A percentile compares a stretch with the other conserved stretches of the same genome.
phyloP scores from a whole-genome alignment of 1,140 invertebrate species.

The Heterodera schachtii region DNA sequence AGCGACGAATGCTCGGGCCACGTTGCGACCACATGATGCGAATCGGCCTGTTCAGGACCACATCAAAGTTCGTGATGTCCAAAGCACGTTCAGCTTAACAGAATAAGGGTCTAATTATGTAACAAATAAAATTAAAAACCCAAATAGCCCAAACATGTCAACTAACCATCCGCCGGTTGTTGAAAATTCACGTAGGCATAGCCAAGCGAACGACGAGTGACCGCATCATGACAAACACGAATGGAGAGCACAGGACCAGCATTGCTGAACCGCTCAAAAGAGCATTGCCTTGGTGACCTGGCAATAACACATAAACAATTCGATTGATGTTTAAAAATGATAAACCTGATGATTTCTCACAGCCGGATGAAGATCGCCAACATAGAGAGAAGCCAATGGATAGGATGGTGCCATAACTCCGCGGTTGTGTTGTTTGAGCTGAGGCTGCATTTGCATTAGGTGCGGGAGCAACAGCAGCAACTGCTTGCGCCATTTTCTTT shows the following conservation, averaged over 20 bases:
- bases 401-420: conserved; percentile 50
- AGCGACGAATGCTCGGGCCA: conserved; percentile 95
- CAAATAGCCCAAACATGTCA: conserved; percentile 23
- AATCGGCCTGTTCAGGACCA: conserved; percentile 92
- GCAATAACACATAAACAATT: conserved; percentile 80
- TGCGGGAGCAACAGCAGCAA: conserved; percentile 25
- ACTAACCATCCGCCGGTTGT: conserved; percentile 86
- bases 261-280: conserved; percentile 97
- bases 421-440: conserved; percentile 31
- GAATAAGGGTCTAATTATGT: too few relatives aligned
- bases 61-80: conserved; percentile 99
- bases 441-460: conserved; percentile 26
- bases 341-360: conserved; percentile 75
- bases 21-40: conserved; percentile 99
- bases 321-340: conserved; percentile 97
- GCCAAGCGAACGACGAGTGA: conserved; percentile 91
- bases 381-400: conserved; percentile 85
- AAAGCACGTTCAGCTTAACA: conserved; percentile 89
- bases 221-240: conserved; percentile 94
- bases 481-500: conserved; percentile 37
- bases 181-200: conserved; percentile 99
- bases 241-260: conserved; percentile 97
- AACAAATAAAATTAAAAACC: too few relatives aligned
- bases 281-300: conserved; percentile 98
- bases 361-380: conserved; percentile 95